Evolutionary conservation across 1,140 invertebrate species (phyloP).

Genomic region (Aricia agestis): DNA sequence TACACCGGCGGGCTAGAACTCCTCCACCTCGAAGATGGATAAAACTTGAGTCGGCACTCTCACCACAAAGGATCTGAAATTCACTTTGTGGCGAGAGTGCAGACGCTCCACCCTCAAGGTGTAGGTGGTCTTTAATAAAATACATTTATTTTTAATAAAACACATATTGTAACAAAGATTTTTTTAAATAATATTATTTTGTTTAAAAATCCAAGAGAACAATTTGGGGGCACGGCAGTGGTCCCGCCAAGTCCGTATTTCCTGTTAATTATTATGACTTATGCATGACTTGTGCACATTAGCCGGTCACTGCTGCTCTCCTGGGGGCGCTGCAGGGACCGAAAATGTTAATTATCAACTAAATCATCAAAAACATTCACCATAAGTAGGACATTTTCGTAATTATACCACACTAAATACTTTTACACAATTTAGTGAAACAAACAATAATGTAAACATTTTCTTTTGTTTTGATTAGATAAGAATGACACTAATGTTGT

Average conservation of each 20-base stretch:
- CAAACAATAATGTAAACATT: not conserved
- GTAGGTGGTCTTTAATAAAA: too few species aligned
- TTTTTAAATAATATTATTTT: too few species aligned
- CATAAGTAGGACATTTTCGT: not conserved
- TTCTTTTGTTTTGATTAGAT: too few species aligned
- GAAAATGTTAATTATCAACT: not conserved
- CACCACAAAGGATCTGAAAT: too few species aligned
- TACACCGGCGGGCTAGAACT: too few species aligned
- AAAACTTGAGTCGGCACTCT: too few species aligned
- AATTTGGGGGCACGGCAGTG: not conserved
- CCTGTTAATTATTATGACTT: conserved; percentile 2
- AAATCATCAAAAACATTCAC: conserved; percentile 3
- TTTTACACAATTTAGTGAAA: not conserved
- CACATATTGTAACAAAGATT: too few species aligned
- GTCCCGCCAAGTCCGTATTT: not conserved
- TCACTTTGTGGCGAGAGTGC: too few species aligned
- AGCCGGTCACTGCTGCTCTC: not conserved
- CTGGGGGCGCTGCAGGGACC: not conserved
- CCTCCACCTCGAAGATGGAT: too few species aligned
- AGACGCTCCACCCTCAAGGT: too few species aligned
- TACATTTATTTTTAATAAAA: too few species aligned
- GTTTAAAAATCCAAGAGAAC: not conserved
- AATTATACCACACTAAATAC: not conserved
- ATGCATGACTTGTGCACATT: not conserved
- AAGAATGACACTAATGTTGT: too few species aligned